phyloP scores from a whole-genome alignment of 2,113 vertebrate species.

The Diphyllodes magnificus region DNA sequence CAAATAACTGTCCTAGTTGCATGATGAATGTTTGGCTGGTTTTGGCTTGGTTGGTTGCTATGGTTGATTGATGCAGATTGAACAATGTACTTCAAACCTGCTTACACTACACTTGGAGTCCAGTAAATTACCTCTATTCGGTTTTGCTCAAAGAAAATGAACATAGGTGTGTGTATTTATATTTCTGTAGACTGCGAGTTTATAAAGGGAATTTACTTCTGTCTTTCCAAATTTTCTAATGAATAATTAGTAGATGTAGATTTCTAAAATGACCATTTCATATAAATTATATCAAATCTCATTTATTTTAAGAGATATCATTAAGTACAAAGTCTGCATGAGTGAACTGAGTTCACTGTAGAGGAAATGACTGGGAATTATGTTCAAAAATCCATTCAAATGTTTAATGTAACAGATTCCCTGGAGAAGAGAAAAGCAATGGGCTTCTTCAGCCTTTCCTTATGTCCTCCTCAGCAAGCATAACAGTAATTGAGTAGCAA shows the following conservation, averaged over 20 bases:
- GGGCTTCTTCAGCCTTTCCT: constrained; percentile 37
- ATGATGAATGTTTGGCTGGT: neutral
- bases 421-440: constrained; percentile 25
- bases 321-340: constrained; percentile 52
- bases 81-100: neutral
- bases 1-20: neutral
- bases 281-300: constrained; percentile 45
- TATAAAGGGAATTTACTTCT: constrained; percentile 7
- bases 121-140: neutral
- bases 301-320: constrained; percentile 61
- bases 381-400: constrained; percentile 49
- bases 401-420: constrained; percentile 56
- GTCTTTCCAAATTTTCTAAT: constrained; percentile 25
- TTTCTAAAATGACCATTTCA: constrained; percentile 35
- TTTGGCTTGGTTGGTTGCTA: neutral
- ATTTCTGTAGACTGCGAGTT: neutral
- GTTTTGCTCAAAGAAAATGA: neutral
- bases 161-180: neutral
- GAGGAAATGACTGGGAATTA: constrained; percentile 56
- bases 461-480: constrained; percentile 16
- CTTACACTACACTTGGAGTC: neutral
- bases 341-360: constrained; percentile 49
- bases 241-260: constrained; percentile 42
- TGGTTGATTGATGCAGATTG: neutral
- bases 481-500: constrained; percentile 13